Conservation (phyloP, 2,113 vertebrate genomes). For the Barnardius zonarius region DNA sequence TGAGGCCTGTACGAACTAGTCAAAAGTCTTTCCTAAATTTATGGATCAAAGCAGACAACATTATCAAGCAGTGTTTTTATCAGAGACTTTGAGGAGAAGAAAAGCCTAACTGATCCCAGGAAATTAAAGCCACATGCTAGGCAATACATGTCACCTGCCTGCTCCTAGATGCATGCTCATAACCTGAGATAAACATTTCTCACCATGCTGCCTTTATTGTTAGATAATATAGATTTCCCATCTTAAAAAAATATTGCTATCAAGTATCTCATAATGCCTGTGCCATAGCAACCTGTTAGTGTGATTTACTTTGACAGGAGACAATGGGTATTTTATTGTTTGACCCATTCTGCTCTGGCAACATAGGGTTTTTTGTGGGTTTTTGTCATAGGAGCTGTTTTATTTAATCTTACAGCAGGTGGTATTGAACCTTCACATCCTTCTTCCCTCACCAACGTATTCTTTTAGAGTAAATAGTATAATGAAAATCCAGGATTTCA, state of each 20-base stretch:
- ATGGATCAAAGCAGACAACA: conserved; percentile 13
- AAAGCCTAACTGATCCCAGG: neutral
- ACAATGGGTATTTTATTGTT: conserved; percentile 64
- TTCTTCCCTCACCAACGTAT: neutral
- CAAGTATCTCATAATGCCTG: conserved; percentile 42
- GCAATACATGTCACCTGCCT: neutral
- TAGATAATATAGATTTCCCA: conserved; percentile 55
- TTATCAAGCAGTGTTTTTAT: neutral
- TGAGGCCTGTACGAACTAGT: neutral
- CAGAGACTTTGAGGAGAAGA: neutral
- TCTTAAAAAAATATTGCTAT: conserved; percentile 67
- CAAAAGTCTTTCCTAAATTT: neutral
- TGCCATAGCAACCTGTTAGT: conserved; percentile 53
- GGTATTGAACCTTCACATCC: conserved; percentile 37
- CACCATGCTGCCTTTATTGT: neutral
- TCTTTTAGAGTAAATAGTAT: neutral
- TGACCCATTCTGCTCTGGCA: conserved; percentile 51
- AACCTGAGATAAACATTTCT: conserved; percentile 48
- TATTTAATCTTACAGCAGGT: conserved; percentile 58
- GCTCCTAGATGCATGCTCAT: neutral
- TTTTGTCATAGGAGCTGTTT: conserved; percentile 47
- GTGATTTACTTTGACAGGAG: conserved; percentile 64
- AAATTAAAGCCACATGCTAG: conserved; percentile 48
- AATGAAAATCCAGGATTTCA: conserved; percentile 26
- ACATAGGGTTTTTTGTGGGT: neutral